These are phyloP conservation scores for Homarus americanus DNA, from an alignment of 1,140 invertebrate genomes.

Conservation along the genomic window DNA sequence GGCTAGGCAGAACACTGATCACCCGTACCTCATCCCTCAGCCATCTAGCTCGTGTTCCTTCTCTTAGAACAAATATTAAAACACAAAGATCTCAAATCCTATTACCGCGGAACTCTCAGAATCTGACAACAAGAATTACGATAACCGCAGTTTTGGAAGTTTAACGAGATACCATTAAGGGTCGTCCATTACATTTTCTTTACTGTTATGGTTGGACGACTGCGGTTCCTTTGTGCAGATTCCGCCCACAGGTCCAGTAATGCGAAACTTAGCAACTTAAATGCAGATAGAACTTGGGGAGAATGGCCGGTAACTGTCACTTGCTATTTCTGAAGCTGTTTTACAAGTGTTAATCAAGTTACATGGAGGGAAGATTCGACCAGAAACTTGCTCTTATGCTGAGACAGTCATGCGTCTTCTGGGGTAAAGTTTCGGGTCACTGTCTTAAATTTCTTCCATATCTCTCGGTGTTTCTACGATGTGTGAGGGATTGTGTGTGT, in stretches of 20 bases:
- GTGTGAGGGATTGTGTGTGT: too few relatives aligned
- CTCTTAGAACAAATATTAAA: too few relatives aligned
- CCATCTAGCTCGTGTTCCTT: too few relatives aligned
- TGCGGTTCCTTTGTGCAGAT: not conserved
- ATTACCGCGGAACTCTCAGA: not conserved
- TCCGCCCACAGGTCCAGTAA: not conserved
- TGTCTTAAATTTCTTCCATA: not conserved
- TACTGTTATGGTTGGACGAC: not conserved
- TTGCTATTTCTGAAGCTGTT: not conserved
- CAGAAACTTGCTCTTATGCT: not conserved
- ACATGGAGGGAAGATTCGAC: not conserved
- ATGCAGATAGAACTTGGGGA: not conserved
- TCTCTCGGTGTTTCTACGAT: not conserved
- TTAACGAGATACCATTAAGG: slow-evolving; percentile 13
- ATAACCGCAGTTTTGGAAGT: not conserved
- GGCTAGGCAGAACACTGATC: too few relatives aligned
- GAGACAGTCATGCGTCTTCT: not conserved
- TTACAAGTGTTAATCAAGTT: not conserved
- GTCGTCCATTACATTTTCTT: not conserved
- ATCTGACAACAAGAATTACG: slow-evolving; percentile 4
- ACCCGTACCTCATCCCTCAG: too few relatives aligned
- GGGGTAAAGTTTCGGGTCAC: not conserved
- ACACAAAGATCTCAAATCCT: not conserved
- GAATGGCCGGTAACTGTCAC: not conserved
- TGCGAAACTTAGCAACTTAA: not conserved